A percentile compares a stretch with the other conserved stretches of the same genome.
These are phyloP conservation scores for Scleropages formosus DNA, from an alignment of 2,797 vertebrate species.

Conservation along the genomic window DNA sequence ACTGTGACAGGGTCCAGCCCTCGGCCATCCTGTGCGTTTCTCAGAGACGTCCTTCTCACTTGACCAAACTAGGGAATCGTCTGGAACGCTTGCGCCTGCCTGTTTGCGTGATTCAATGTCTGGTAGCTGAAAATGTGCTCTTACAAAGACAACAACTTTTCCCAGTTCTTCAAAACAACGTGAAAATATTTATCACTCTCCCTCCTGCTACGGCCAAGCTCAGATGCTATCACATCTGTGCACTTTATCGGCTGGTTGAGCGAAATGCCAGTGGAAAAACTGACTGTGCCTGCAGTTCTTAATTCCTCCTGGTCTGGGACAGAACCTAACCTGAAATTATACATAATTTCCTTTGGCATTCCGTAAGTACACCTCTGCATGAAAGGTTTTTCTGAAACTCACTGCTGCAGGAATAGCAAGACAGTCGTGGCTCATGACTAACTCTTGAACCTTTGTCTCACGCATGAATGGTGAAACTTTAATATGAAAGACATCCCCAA, in stretches of 20 bases:
- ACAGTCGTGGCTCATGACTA: too few species aligned
- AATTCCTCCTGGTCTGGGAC: background rate
- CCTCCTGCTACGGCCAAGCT: background rate
- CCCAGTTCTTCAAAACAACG: background rate
- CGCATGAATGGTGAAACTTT: too few species aligned
- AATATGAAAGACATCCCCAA: too few species aligned
- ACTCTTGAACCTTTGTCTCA: too few species aligned
- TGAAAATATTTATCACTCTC: background rate
- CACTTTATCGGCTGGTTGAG: background rate
- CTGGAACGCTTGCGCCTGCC: conserved; percentile 36
- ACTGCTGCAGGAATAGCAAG: too few species aligned
- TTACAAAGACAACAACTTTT: conserved; percentile 23
- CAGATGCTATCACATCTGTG: background rate
- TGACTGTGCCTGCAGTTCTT: background rate
- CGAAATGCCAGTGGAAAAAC: background rate
- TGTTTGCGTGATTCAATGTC: conserved; percentile 30
- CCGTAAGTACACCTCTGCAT: background rate
- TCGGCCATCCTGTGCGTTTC: conserved; percentile 3
- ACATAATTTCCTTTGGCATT: too few species aligned
- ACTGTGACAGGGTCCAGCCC: background rate
- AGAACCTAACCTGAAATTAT: background rate
- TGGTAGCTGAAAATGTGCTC: conserved; percentile 25
- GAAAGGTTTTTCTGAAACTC: too few species aligned
- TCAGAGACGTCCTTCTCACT: background rate
- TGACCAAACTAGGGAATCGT: conserved; percentile 26